Percentiles rank a stretch among this genome's conserved stretches.
Conservation (phyloP, 2,888 invertebrate genomes). For the Drosophila nigricruria region DNA sequence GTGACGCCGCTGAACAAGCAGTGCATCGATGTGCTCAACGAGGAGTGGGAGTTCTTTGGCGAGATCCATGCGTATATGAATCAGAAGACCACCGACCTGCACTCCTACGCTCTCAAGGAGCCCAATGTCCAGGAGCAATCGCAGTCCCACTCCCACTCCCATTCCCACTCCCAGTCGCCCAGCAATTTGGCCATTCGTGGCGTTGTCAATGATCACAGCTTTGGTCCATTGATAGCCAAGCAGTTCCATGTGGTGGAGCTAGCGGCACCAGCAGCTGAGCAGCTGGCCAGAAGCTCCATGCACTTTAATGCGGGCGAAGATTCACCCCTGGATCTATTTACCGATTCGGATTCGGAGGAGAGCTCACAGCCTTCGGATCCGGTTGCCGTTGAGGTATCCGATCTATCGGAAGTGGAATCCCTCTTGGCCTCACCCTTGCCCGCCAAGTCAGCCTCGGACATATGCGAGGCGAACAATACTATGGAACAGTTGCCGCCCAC, state of each 20-base stretch:
- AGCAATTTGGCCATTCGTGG: constrained; percentile 52
- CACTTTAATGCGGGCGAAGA: constrained; percentile 1
- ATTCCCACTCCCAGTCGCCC: not conserved
- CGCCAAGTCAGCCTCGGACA: constrained; percentile 4
- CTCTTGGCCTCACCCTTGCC: constrained; percentile 1
- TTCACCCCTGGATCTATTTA: constrained; percentile 27
- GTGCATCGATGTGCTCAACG: constrained; percentile 56
- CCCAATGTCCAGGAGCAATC: constrained; percentile 47
- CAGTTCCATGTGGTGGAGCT: not conserved
- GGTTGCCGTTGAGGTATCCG: constrained; percentile 47
- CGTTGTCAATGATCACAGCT: constrained; percentile 79
- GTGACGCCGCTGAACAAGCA: constrained; percentile 40
- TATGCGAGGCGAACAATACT: constrained; percentile 1
- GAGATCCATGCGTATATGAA: constrained; percentile 83
- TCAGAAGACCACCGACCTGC: constrained; percentile 82
- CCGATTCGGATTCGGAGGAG: constrained; percentile 40
- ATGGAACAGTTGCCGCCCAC: constrained; percentile 14
- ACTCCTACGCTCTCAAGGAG: constrained; percentile 82
- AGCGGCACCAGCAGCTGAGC: constrained; percentile 9
- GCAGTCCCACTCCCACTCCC: not conserved
- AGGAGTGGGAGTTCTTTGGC: constrained; percentile 84
- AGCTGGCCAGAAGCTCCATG: constrained; percentile 25
- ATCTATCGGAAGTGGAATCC: constrained; percentile 43
- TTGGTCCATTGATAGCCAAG: constrained; percentile 28
- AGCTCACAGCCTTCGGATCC: constrained; percentile 53